phyloP scores from a whole-genome alignment of 2,888 invertebrate genomes.

The Biston betularia region DNA sequence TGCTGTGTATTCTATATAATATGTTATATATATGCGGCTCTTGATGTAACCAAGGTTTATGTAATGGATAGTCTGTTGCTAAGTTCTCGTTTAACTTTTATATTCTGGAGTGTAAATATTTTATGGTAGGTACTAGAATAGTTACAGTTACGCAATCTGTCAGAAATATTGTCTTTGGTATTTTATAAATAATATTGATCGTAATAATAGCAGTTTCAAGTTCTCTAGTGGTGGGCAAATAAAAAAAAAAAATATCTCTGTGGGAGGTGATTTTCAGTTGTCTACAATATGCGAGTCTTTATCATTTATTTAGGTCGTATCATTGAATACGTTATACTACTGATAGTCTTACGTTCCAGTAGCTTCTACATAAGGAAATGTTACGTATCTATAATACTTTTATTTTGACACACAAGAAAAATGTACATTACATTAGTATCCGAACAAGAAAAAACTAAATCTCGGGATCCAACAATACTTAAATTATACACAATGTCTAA shows the following conservation, averaged over 20 bases:
- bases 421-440: no score
- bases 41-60: slow-evolving; percentile 8
- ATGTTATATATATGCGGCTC: background rate
- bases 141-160: background rate
- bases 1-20: background rate
- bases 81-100: slow-evolving; percentile 7
- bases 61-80: slow-evolving; percentile 7
- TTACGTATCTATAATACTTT: slow-evolving; percentile 6
- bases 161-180: background rate
- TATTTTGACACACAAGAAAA: no score
- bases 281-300: background rate
- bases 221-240: no score
- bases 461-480: no score
- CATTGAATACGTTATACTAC: background rate
- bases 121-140: background rate
- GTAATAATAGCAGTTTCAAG: background rate
- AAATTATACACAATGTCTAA: no score
- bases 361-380: background rate
- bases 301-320: background rate
- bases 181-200: background rate
- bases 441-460: no score
- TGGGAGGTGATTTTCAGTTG: background rate
- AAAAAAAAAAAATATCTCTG: background rate
- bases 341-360: slow-evolving; percentile 4
- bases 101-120: background rate